A percentile compares a stretch with the other conserved stretches of the same genome.
These are phyloP conservation scores for Channa striata DNA, from an alignment of 2,797 vertebrate species.

Conservation along the genomic window DNA sequence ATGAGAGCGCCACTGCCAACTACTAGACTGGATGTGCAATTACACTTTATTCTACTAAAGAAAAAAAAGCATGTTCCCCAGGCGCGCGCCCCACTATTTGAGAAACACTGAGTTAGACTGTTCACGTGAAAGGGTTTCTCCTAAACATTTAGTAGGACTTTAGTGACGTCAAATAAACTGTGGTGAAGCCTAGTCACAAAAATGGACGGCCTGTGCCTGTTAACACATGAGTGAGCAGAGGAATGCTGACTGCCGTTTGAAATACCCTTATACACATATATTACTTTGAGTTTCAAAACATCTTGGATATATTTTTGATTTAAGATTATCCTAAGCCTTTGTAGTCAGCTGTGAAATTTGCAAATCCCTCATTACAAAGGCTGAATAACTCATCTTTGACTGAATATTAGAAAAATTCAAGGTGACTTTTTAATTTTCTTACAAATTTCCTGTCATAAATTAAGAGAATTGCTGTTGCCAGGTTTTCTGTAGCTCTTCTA, in stretches of 20 bases:
- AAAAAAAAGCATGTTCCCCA: too few relatives aligned
- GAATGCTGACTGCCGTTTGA: conserved; percentile 5
- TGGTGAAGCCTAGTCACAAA: neutral
- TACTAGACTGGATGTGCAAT: too few relatives aligned
- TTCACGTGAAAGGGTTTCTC: neutral
- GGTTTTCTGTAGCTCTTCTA: conserved; percentile 22
- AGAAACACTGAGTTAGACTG: too few relatives aligned
- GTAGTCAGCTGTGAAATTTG: conserved; percentile 23
- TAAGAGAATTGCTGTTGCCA: conserved; percentile 34
- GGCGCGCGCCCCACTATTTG: too few relatives aligned
- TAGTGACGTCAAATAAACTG: neutral
- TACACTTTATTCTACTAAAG: too few relatives aligned
- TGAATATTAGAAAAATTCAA: conserved; percentile 38
- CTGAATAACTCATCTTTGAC: conserved; percentile 4
- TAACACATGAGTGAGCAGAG: neutral
- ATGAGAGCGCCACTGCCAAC: too few relatives aligned
- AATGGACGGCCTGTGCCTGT: neutral
- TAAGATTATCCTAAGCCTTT: neutral
- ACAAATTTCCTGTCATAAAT: conserved; percentile 1
- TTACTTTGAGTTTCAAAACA: neutral
- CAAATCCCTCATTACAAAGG: conserved; percentile 1
- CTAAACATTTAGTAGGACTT: neutral
- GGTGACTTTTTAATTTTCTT: conserved; percentile 5
- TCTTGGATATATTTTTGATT: neutral
- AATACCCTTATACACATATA: too few relatives aligned